Percentiles rank a stretch among this genome's conserved stretches.
phyloP scores from a whole-genome alignment of 2,888 invertebrate species.

The Sacculina carcini region DNA sequence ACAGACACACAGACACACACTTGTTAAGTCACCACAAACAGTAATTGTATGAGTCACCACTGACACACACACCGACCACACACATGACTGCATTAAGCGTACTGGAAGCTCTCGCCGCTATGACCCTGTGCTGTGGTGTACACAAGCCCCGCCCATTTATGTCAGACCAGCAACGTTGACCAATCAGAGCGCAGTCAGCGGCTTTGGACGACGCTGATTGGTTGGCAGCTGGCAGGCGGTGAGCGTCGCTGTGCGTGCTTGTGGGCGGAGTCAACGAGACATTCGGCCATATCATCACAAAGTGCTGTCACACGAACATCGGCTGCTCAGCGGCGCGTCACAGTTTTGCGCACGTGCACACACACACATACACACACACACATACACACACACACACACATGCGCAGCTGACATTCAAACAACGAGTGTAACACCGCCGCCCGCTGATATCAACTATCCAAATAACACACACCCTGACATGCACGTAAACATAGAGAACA shows the following conservation, averaged over 20 bases:
- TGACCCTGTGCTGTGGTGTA: too few relatives aligned
- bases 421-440: neutral
- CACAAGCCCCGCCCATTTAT: neutral
- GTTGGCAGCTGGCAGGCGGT: too few relatives aligned
- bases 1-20: neutral
- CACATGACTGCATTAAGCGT: too few relatives aligned
- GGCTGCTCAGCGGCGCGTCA: too few relatives aligned
- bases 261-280: too few relatives aligned
- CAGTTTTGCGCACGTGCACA: conserved; percentile 2
- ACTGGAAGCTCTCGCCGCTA: too few relatives aligned
- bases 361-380: conserved; percentile 8
- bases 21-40: neutral
- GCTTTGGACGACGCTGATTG: conserved; percentile 17
- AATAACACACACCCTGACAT: too few relatives aligned
- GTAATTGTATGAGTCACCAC: neutral
- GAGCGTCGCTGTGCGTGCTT: too few relatives aligned
- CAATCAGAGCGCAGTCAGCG: conserved; percentile 9
- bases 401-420: neutral
- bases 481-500: too few relatives aligned
- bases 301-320: too few relatives aligned
- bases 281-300: too few relatives aligned
- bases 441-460: neutral
- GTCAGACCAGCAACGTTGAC: neutral
- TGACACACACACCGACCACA: neutral
- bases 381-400: conserved; percentile 4